Base-by-base conservation (phyloP, 2,113 vertebrate species). In the Nesoenas mayeri region DNA sequence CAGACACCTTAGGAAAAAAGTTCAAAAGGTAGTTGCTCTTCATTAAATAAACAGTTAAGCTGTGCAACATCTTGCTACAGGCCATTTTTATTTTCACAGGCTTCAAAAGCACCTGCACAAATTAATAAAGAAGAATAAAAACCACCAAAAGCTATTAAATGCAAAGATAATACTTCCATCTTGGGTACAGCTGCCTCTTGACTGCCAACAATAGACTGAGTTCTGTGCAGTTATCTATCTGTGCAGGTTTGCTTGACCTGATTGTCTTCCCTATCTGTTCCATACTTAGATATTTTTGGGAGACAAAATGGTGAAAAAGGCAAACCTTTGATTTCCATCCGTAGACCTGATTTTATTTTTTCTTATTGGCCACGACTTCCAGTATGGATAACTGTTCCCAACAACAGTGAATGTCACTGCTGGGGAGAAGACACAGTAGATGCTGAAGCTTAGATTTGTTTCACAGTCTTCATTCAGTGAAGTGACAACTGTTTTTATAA, bases 331-430 rank as follows among this genome's bases (percentile, higher is more conserved):
- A 20, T 83, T 89, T 71, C 60, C 4, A 26, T 75, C 31, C 40
- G 7, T 57, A 38, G 28, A 67, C 10, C 15, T 62, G 12, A 3
- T 54, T 50, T 75, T 72, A 18, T 32, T 79, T 88, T 75, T 91
- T 20, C 7, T 56, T 47, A 10, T 2, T 1, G 0, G 11, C 36
- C 70, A 48, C 70, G 0, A 34, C 44, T 73, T 57, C 44, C n/a
- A 24, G 4, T 60, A 11, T 54, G 19, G 13, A 4, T 65, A 70
- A 19, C 29, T 50, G 7, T 64, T 80, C 36, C 1, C 15, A 53
- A 71, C 64, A 89, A 36, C 12, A 62, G 28, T 51, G 34, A 4
- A 31, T 79, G n/a, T 85, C 60, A 24, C 21, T 89, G 29, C 36
- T 56, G 47, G 57, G 10, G n/a, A 54, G 56, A 74, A 66, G n/a